Conservation (phyloP, 2,888 invertebrate species). For the Yponomeuta evonymella region DNA sequence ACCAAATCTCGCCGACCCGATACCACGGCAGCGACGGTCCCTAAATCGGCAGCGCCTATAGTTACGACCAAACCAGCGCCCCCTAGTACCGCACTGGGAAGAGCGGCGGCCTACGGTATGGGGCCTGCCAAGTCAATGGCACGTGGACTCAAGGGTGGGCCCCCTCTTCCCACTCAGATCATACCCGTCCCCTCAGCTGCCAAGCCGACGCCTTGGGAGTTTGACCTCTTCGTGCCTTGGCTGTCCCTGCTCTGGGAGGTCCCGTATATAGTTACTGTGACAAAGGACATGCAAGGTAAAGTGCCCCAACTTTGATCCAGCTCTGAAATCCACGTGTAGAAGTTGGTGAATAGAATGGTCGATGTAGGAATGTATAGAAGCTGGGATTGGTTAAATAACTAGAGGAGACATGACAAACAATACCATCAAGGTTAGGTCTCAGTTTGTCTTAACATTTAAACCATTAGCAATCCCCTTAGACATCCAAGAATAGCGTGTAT, state of each 20-base stretch:
- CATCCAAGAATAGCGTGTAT: too few relatives aligned
- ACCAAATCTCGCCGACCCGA: too few relatives aligned
- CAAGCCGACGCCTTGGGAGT: neutral
- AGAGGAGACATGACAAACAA: too few relatives aligned
- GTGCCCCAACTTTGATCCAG: neutral
- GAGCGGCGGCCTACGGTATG: neutral
- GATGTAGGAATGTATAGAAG: too few relatives aligned
- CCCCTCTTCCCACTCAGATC: neutral
- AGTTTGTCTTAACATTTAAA: too few relatives aligned
- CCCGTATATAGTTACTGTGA: neutral
- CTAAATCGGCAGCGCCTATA: neutral
- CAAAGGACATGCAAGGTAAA: neutral
- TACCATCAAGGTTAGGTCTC: too few relatives aligned
- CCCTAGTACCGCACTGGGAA: neutral
- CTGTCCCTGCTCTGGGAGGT: neutral
- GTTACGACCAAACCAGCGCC: neutral
- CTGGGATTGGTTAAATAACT: too few relatives aligned
- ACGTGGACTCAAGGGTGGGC: neutral
- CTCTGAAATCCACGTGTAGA: too few relatives aligned
- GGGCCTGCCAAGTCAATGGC: neutral
- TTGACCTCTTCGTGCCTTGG: conserved; percentile 1
- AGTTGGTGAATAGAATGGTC: too few relatives aligned
- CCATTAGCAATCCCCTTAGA: too few relatives aligned
- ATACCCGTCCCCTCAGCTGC: neutral
- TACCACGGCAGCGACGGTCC: too few relatives aligned